phyloP scores from a whole-genome alignment of 2,888 invertebrate species.

The Nephrocerus scutellatus region DNA sequence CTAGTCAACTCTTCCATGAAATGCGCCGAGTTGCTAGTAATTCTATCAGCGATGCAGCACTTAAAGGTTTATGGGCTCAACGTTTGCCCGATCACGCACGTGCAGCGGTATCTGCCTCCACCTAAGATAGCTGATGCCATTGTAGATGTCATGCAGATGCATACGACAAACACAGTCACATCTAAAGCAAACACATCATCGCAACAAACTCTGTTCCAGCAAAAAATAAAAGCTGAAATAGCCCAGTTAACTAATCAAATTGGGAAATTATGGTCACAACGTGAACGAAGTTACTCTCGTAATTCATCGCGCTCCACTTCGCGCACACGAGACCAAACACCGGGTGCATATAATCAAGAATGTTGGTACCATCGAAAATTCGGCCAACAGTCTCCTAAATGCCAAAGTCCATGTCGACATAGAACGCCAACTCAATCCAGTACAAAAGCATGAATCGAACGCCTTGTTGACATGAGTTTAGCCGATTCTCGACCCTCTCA shows the following conservation, averaged over 20 bases:
- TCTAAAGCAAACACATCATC: background rate
- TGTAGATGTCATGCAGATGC: background rate
- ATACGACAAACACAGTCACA: background rate
- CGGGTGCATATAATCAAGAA: too few relatives aligned
- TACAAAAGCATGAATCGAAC: conserved; percentile 12
- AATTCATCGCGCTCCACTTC: background rate
- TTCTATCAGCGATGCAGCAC: conserved; percentile 20
- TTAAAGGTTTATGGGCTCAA: conserved; percentile 26
- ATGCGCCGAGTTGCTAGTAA: conserved; percentile 24
- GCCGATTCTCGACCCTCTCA: conserved; percentile 11
- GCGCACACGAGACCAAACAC: too few relatives aligned
- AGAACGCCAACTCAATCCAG: too few relatives aligned
- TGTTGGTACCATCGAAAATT: conserved; percentile 19
- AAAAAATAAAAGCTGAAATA: too few relatives aligned
- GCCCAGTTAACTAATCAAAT: conserved; percentile 1
- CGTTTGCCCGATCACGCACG: conserved; percentile 22
- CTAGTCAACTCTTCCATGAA: conserved; percentile 26
- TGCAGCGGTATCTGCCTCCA: conserved; percentile 21
- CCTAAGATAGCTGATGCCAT: conserved; percentile 17
- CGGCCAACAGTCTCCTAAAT: conserved; percentile 15
- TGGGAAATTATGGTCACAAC: background rate
- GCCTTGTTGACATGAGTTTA: conserved; percentile 4
- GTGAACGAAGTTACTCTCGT: background rate
- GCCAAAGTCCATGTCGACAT: conserved; percentile 11
- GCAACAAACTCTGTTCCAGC: too few relatives aligned